Evolutionary conservation across 2,797 vertebrate species (phyloP), one percentile per base, ranked within the genome.

Genomic region (Clarias pachynema): DNA sequence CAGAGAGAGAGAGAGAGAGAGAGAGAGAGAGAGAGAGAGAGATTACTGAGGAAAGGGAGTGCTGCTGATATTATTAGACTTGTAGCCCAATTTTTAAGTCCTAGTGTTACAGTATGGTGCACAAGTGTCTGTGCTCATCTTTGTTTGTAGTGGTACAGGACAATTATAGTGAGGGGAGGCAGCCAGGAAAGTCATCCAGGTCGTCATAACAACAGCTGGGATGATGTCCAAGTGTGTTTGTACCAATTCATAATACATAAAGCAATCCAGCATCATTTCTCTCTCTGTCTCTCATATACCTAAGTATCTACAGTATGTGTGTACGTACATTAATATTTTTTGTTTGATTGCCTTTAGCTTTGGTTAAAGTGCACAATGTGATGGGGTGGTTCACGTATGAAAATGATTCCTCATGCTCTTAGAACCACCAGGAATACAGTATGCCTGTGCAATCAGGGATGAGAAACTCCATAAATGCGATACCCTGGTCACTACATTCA

Each of bases 151-250:
- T 77, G 53, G 74, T 77, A 59, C 12, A 77, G 29, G 74, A 34
- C 53, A 59, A 59, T 31, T 31, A 22, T 77, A 77, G 29, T 24
- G 29, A 59, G 53, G 9, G 24, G 24, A 77, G 6, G 56, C 26
- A 75, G n/a, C n/a, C 7, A 3, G 44, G 73, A 75, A 53, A 29
- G 49, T 59, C 53, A 34, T 77, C 53, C 74, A 77, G 16, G 53
- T 77, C 29, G 2, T 77, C 53, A 77, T 77, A 77, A 77, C 74
- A 77, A 57, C 74, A 57, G 53, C 53, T 77, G 49, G 56, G 74
- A 75, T 29, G 53, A 75, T 77, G 9, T 56, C 1, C 56, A 2
- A 18, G n/a, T 20, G 20, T 70, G 68, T 70, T 22, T 14, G 37
- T 12, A 26, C 20, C 68, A 69, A 31, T 69, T 40, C 68, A 69